Evolutionary conservation across 2,113 vertebrate genomes (phyloP), one percentile per base, ranked within the genome.

Genomic region (Chionomys nivalis): DNA sequence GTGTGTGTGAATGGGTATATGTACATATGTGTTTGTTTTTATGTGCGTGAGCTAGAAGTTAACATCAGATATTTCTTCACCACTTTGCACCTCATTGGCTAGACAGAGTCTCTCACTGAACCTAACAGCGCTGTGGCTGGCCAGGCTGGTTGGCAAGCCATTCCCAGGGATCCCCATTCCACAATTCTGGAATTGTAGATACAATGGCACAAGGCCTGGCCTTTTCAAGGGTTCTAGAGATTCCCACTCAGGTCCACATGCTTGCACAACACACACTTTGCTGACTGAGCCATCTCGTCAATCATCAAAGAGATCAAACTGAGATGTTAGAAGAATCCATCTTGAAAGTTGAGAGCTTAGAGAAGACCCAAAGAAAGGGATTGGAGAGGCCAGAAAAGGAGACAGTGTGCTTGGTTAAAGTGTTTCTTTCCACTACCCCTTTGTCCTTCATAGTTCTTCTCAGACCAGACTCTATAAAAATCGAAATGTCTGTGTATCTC

Each of bases 241-340:
- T 23, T 36, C 31, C 65, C 28, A 68, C 3, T 66, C 10, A 12
- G 24, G 42, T 36, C 6, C 85, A 36, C 19, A 31, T 44, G 39
- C 61, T 4, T 85, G 28, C 4, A 19, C 61, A 66, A 11, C 3
- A n/a, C 44, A 31, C 6, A 49, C 21, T 70, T 24, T 68, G 44
- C 44, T 10, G 11, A 68, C 31, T 42, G 5, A 87, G 44, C 10
- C 44, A n/a, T 49, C 6, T 21, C 31, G 4, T 65, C 5, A 36
- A 3, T n/a, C 65, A 24, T 44, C 44, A 36, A 68, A 31, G 55
- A 72, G 28, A 70, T 39, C 16, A 88, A 72, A 90, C 7, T 39
- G 44, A 85, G 33, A 68, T 83, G 23, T 90, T 81, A 49, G 7
- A 81, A 92, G 31, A 95, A 92, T 92, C 82, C 11, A 90, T 76